A percentile compares a stretch with the other conserved stretches of the same genome.
Conservation (phyloP, 2,888 invertebrate species). For the Pseudanteris insignis region DNA sequence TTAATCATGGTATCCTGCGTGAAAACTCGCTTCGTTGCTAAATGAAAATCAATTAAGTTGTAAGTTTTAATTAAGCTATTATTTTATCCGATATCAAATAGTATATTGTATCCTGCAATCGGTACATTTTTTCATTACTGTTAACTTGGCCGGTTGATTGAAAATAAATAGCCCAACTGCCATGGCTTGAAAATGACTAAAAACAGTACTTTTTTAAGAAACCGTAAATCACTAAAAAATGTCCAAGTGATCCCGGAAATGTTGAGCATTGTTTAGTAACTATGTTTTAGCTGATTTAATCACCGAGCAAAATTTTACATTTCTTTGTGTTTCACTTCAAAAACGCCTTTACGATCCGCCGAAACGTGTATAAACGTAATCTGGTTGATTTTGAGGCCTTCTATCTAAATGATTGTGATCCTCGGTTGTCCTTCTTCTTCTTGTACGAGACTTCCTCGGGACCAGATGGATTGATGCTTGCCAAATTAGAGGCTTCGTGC, state of each 20-base stretch:
- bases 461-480: constrained; percentile 16
- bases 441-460: neutral
- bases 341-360: neutral
- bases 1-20: too few species aligned
- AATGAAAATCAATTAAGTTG: too few species aligned
- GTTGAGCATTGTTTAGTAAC: neutral
- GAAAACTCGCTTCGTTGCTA: too few species aligned
- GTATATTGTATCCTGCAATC: too few species aligned
- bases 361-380: constrained; percentile 12
- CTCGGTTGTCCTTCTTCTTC: neutral
- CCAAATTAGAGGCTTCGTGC: constrained; percentile 14
- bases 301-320: neutral
- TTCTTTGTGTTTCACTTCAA: neutral
- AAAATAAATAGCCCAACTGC: too few species aligned
- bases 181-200: too few species aligned
- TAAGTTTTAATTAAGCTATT: too few species aligned
- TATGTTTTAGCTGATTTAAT: constrained; percentile 4
- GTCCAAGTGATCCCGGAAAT: constrained; percentile 1
- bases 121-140: too few species aligned
- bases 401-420: constrained; percentile 12
- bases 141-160: too few species aligned
- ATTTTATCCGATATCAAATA: too few species aligned
- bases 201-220: constrained; percentile 1
- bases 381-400: constrained; percentile 5
- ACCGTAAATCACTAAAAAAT: constrained; percentile 11